phyloP scores from a whole-genome alignment of 2,797 vertebrate species.

The Eleutherodactylus coqui region DNA sequence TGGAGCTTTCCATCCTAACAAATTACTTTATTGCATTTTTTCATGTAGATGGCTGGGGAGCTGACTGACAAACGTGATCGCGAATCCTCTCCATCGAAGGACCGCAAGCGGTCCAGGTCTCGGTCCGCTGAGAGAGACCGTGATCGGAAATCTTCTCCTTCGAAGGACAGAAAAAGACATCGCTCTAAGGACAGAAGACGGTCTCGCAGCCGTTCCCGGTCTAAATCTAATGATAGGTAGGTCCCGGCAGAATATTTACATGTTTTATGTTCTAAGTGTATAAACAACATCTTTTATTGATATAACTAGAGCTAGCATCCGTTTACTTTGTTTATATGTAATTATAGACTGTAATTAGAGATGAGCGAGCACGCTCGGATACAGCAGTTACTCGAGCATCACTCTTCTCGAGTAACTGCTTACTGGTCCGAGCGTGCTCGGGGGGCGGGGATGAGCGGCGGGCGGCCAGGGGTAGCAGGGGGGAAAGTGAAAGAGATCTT shows the following conservation, averaged over 20 bases:
- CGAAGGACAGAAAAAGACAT: conserved; percentile 88
- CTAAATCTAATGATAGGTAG: conserved; percentile 90
- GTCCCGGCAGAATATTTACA: neutral
- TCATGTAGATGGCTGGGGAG: conserved; percentile 90
- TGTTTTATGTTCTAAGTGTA: neutral
- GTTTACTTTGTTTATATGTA: neutral
- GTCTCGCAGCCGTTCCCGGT: conserved; percentile 79
- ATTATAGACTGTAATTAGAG: too few relatives aligned
- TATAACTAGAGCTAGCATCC: neutral
- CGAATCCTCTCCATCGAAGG: conserved; percentile 79
- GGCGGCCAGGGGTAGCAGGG: too few relatives aligned
- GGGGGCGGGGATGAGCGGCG: too few relatives aligned
- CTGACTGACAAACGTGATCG: conserved; percentile 87
- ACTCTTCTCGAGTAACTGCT: too few relatives aligned
- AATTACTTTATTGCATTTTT: neutral
- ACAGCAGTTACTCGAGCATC: too few relatives aligned
- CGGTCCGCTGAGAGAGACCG: conserved; percentile 75
- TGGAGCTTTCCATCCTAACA: neutral
- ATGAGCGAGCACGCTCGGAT: too few relatives aligned
- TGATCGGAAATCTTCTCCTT: conserved; percentile 85
- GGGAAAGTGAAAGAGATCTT: too few relatives aligned
- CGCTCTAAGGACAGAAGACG: conserved; percentile 88
- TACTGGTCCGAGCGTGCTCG: too few relatives aligned
- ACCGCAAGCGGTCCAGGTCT: conserved; percentile 80
- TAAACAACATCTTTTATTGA: neutral